Evolutionary conservation across 2,113 vertebrate species (phyloP), one percentile per base, ranked within the genome.

Genomic region (Casuarius casuarius): DNA sequence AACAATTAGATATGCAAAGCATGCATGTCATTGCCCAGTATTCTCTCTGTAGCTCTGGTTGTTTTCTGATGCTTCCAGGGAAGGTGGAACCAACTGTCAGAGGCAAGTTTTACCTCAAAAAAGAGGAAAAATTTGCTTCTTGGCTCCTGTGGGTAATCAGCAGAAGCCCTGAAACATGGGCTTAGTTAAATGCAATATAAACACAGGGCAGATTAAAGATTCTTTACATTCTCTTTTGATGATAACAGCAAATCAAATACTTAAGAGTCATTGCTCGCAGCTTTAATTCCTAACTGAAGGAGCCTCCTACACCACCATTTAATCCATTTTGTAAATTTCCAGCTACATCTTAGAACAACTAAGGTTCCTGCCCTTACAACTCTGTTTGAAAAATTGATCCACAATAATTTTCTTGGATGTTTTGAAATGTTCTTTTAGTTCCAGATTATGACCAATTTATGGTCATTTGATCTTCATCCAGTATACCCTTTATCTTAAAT

Each of bases 401-500:
- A 67, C 29, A 86, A 31, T 31, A 79, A 42, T 70, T 70, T 65
- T 85, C 23, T 66, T 70, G 9, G 2, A 10, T 62, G 54, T 77
- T 91, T 81, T 87, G 48, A 82, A 95, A 79, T 48, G 82, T 87
- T 67, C 61, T 90, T 9, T 74, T 72, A 35, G 25, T 48, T 89
- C 70, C 66, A 87, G 61, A 56, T 9, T 19, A 33, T 76, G 61
- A 82, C 14, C 3, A 10, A 33, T 82, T 90, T 91, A 75, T 72
- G 42, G 80, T 91, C 11, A 28, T 92, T 87, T 92, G 48, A 91
- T 33, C 31, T 71, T 77, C 61, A 84, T 56, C 35, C 48, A 89
- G 31, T 91, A 51, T 92, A 33, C 74, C 25, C 95, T 92, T 88
- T 72, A 82, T 20, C 31, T 90, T 86, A 89, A 77, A 71, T 67